Conservation (phyloP, 2,888 invertebrate genomes). For the Helobdella robusta region DNA sequence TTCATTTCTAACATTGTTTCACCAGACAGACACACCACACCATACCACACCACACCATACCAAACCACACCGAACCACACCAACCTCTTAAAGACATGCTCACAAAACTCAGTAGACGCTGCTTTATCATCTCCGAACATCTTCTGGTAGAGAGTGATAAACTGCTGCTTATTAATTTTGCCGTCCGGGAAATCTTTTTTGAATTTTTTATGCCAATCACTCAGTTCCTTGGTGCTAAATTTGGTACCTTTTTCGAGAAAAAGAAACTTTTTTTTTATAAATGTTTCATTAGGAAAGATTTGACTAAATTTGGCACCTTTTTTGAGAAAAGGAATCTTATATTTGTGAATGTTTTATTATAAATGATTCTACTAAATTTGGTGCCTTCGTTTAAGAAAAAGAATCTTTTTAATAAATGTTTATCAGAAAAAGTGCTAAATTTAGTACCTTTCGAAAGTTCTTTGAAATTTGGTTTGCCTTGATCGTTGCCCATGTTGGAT, state of each 20-base stretch:
- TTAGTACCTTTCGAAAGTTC: constrained; percentile 25
- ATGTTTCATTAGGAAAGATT: too few species aligned
- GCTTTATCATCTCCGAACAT: constrained; percentile 23
- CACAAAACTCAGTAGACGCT: constrained; percentile 15
- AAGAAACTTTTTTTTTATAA: too few species aligned
- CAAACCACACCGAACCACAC: too few species aligned
- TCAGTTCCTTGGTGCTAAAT: constrained; percentile 23
- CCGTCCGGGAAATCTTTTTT: constrained; percentile 28
- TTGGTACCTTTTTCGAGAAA: constrained; percentile 18
- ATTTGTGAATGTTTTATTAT: too few species aligned
- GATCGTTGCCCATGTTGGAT: constrained; percentile 21
- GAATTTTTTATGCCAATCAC: constrained; percentile 26
- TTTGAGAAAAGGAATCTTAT: too few species aligned
- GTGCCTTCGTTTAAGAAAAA: too few species aligned
- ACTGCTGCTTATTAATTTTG: constrained; percentile 19
- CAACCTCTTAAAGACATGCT: constrained; percentile 21
- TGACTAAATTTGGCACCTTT: too few species aligned
- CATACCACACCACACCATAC: too few species aligned
- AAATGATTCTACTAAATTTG: too few species aligned
- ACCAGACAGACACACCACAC: constrained; percentile 9
- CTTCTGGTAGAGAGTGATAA: constrained; percentile 26
- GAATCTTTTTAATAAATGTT: too few species aligned
- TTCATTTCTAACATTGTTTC: constrained; percentile 20
- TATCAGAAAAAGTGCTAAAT: too few species aligned
- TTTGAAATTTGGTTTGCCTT: constrained; percentile 27